A percentile compares a stretch with the other conserved stretches of the same genome.
These are phyloP conservation scores for Acanthurus lineatus DNA, from an alignment of 2,797 vertebrate species.

Conservation along the genomic window DNA sequence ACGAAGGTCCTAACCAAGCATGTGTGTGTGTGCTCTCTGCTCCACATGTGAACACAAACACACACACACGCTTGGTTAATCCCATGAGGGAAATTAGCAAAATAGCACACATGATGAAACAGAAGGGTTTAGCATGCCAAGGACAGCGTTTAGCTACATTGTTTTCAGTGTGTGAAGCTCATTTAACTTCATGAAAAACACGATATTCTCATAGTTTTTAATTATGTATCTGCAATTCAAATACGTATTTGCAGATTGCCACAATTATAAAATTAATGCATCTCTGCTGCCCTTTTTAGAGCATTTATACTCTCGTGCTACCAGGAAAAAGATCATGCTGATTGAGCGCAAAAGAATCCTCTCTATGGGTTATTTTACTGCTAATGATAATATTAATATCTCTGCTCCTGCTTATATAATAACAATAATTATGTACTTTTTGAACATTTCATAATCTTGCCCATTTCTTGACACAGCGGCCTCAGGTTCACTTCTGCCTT, in stretches of 20 bases:
- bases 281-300: conserved; percentile 2
- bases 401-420: neutral
- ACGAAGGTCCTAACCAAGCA: neutral
- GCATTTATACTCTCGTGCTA: neutral
- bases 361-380: neutral
- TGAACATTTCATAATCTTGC: neutral
- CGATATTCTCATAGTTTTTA: conserved; percentile 1
- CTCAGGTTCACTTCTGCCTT: conserved; percentile 8
- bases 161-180: conserved; percentile 16
- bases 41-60: conserved; percentile 34
- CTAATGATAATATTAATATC: conserved; percentile 7
- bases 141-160: conserved; percentile 43
- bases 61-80: conserved; percentile 29
- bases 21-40: neutral
- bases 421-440: neutral
- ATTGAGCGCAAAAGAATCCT: neutral
- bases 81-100: conserved; percentile 54
- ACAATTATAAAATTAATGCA: conserved; percentile 7
- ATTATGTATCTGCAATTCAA: conserved; percentile 59
- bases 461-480: neutral
- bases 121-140: conserved; percentile 35
- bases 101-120: conserved; percentile 37
- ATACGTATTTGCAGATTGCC: conserved; percentile 14
- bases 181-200: conserved; percentile 18
- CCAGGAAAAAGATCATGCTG: neutral